phyloP scores from a whole-genome alignment of 2,888 invertebrate genomes.

The Oligia latruncula region DNA sequence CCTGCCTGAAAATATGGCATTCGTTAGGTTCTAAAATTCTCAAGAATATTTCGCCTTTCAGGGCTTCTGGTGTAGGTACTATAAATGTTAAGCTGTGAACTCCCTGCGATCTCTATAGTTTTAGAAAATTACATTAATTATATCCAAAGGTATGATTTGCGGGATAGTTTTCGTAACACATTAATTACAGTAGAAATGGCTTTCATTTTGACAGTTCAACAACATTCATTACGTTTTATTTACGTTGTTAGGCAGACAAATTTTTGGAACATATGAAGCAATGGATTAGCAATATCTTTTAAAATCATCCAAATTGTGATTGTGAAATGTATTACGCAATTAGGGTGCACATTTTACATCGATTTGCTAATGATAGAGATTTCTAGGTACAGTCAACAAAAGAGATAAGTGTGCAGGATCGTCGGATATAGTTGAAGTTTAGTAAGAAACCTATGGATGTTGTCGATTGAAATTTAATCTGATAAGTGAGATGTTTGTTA shows the following conservation, averaged over 20 bases:
- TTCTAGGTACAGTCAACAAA: background rate
- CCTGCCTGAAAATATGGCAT: constrained; percentile 51
- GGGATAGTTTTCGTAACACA: background rate
- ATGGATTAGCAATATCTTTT: no score
- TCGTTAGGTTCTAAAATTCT: constrained; percentile 45
- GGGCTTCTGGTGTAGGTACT: constrained; percentile 13
- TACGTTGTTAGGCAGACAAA: background rate
- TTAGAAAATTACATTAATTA: constrained; percentile 6
- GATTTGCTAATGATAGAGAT: background rate
- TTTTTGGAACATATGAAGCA: no score
- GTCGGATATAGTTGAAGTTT: no score
- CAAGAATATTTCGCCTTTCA: constrained; percentile 35
- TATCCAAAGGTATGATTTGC: background rate
- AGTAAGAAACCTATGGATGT: no score
- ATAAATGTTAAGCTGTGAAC: constrained; percentile 42
- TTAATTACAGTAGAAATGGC: background rate
- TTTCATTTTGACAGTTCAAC: background rate
- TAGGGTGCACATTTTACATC: background rate
- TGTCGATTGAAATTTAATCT: no score
- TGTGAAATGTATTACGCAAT: no score
- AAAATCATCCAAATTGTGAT: no score
- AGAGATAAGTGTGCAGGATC: no score
- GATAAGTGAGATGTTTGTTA: no score
- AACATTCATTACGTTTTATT: background rate
- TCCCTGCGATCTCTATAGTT: background rate